Percentiles rank a stretch among this genome's conserved stretches.
Evolutionary conservation across 2,888 invertebrate species (phyloP).

Genomic region (Ophion costatus): DNA sequence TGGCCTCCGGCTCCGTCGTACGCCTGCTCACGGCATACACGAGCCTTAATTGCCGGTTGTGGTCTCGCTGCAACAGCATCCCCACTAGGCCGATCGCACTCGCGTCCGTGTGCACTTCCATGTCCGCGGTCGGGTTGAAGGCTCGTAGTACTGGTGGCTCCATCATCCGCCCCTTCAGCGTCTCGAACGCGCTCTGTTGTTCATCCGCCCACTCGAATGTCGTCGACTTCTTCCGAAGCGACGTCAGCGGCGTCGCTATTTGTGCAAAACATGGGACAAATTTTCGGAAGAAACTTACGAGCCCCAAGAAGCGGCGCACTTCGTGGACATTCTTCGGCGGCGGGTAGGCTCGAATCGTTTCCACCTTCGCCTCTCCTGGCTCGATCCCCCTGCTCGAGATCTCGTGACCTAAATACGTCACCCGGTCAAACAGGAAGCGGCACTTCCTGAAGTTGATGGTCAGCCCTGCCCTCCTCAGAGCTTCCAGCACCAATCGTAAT

Average conservation of each 20-base stretch:
- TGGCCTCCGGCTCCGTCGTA: slow-evolving; percentile 65
- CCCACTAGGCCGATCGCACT: slow-evolving; percentile 56
- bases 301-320: slow-evolving; percentile 38
- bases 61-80: slow-evolving; percentile 58
- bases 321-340: slow-evolving; percentile 42
- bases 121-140: slow-evolving; percentile 36
- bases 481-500: background rate
- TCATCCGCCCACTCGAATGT: slow-evolving; percentile 31
- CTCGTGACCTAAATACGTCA: slow-evolving; percentile 74
- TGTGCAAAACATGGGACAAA: slow-evolving; percentile 49
- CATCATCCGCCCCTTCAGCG: slow-evolving; percentile 3
- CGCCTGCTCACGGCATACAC: slow-evolving; percentile 71
- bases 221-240: background rate
- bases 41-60: background rate
- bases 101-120: slow-evolving; percentile 66
- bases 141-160: slow-evolving; percentile 25
- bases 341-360: slow-evolving; percentile 62
- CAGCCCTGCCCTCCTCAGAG: background rate
- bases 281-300: slow-evolving; percentile 45
- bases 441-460: background rate
- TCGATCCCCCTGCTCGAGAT: slow-evolving; percentile 44
- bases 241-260: slow-evolving; percentile 20
- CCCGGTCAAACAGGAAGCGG: slow-evolving; percentile 51
- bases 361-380: slow-evolving; percentile 65
- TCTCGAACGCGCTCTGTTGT: slow-evolving; percentile 29